A percentile compares a stretch with the other conserved stretches of the same genome.
Conservation (phyloP, 2,113 vertebrate genomes). For the Stigmatopora argus region DNA sequence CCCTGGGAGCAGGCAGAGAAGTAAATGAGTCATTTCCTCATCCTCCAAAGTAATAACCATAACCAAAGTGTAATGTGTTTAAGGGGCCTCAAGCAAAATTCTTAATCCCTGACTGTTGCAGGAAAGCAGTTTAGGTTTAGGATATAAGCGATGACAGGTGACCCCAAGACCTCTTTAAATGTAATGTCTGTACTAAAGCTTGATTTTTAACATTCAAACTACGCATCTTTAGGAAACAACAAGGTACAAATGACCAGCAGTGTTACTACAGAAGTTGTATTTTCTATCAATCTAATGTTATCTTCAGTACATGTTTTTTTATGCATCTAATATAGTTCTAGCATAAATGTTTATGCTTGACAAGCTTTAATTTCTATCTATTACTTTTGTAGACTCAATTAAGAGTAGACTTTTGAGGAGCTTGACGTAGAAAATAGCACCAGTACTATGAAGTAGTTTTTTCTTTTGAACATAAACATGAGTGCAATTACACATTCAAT, state of each 20-base stretch:
- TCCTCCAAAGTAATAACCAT: conserved; percentile 47
- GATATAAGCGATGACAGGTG: conserved; percentile 44
- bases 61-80: conserved; percentile 43
- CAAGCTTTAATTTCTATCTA: too few relatives aligned
- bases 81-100: conserved; percentile 43
- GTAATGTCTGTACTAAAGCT: conserved; percentile 13
- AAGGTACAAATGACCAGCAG: neutral
- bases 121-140: conserved; percentile 57
- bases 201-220: neutral
- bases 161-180: conserved; percentile 28
- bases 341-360: too few relatives aligned
- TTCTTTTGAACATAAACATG: too few relatives aligned
- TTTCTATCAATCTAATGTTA: too few relatives aligned
- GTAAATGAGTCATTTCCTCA: conserved; percentile 39
- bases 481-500: too few relatives aligned
- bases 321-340: neutral
- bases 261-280: too few relatives aligned
- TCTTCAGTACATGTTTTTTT: too few relatives aligned
- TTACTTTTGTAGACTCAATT: too few relatives aligned
- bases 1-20: conserved; percentile 46
- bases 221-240: neutral
- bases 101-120: conserved; percentile 53
- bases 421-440: too few relatives aligned
- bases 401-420: neutral
- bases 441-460: too few relatives aligned